Base-by-base conservation (phyloP, 2,888 invertebrate genomes). In the Microchrysa polita region DNA sequence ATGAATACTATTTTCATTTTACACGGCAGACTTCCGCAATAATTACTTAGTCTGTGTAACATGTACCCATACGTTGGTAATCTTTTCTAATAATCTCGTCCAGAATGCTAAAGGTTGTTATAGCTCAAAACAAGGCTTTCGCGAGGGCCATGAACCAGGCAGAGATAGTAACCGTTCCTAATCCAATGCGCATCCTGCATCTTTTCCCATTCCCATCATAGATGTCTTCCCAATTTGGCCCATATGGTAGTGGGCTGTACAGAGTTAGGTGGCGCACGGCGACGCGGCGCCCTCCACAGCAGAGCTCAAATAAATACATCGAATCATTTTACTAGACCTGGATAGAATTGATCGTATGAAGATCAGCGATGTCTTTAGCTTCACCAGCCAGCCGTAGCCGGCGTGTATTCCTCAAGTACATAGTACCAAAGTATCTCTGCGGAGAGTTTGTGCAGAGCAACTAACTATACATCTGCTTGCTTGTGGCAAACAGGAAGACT, bases 141-240 rank as follows among this genome's bases (percentile, higher is more conserved):
- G 48, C 65, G 20, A 69, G 57, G 57, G 69, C 69, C 57, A 69
- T 55, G 69, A 69, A 57, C 69, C 69, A 69, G 57, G 57, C 55
- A 69, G 67, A 52, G 69, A 69, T 69, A 69, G 27, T 7, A 34
- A 7, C 55, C 7, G 34, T 65, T 34, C 48, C 48, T n/a, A 48
- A 20, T 12, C 12, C 48, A 48, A 4, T 12, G 16, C 12, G 4
- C 4, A 2, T 48, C 10, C 10, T 48, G 2, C 48, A 5, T 34
- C 27, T 34, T 34, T 34, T 34, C 27, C 7, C 27, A 34, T 34
- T 34, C 27, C 27, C 27, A 34, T 34, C 27, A 5, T 34, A 7
- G 7, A 7, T 5, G 4, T 34, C 4, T 34, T 34, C 27, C 27
- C 27, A 34, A 34, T 2, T 34, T 34, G 27, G 27, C 27, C 27